A percentile compares a stretch with the other conserved stretches of the same genome.
phyloP scores from a whole-genome alignment of 2,113 vertebrate genomes.

The Osmerus eperlanus region DNA sequence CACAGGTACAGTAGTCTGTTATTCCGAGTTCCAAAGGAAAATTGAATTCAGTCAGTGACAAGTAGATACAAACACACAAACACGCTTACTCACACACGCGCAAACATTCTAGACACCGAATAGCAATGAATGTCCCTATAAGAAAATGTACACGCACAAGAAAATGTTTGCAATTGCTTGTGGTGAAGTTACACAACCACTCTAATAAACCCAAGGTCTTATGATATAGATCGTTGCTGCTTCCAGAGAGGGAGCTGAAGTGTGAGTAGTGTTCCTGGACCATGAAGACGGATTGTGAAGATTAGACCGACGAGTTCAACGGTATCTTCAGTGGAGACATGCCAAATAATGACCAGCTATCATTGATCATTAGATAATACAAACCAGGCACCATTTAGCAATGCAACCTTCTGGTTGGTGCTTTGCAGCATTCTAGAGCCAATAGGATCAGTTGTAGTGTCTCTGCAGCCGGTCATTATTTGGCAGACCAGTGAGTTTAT shows the following conservation, averaged over 20 bases:
- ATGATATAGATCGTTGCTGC: background rate
- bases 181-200: slow-evolving; percentile 28
- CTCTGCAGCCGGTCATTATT: too few relatives aligned
- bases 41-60: slow-evolving; percentile 49
- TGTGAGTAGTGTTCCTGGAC: too few relatives aligned
- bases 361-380: too few relatives aligned
- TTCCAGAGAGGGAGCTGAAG: background rate
- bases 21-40: slow-evolving; percentile 64
- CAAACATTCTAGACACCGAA: slow-evolving; percentile 60
- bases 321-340: too few relatives aligned
- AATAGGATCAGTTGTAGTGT: too few relatives aligned
- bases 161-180: slow-evolving; percentile 25
- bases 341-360: too few relatives aligned
- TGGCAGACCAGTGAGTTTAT: too few relatives aligned
- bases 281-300: too few relatives aligned
- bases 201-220: slow-evolving; percentile 21
- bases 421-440: too few relatives aligned
- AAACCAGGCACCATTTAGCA: too few relatives aligned
- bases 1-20: slow-evolving; percentile 76
- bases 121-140: slow-evolving; percentile 62
- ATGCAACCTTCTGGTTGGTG: too few relatives aligned
- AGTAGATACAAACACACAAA: slow-evolving; percentile 35
- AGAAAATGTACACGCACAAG: slow-evolving; percentile 57
- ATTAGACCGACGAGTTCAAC: too few relatives aligned
- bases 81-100: slow-evolving; percentile 24